Evolutionary conservation across 2,797 vertebrate genomes (phyloP).

Genomic region (Anabas testudineus): DNA sequence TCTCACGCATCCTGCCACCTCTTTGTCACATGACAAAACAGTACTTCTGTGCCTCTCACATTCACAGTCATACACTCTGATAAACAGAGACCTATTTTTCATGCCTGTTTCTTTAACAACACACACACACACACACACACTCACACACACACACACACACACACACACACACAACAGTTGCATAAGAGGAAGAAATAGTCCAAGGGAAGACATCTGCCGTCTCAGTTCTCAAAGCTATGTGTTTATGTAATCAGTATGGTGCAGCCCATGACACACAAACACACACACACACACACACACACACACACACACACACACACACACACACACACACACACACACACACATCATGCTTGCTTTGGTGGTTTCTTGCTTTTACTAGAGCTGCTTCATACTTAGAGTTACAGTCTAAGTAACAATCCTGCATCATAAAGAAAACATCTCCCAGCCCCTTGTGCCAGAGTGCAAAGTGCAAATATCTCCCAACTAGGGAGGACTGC

Average conservation of each 20-base stretch:
- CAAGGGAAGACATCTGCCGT: conserved; percentile 78
- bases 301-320: neutral
- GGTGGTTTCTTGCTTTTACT: conserved; percentile 26
- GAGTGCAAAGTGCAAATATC: conserved; percentile 16
- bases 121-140: neutral
- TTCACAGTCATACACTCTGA: conserved; percentile 16
- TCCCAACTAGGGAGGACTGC: neutral
- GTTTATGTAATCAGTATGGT: conserved; percentile 79
- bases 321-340: neutral
- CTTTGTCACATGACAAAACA: conserved; percentile 31
- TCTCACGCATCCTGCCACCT: conserved; percentile 24
- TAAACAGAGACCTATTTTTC: conserved; percentile 40
- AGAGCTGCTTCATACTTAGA: conserved; percentile 23
- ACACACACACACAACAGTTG: conserved; percentile 45
- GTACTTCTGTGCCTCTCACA: conserved; percentile 16
- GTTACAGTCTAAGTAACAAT: conserved; percentile 10
- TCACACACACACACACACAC: conserved; percentile 1
- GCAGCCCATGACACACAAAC: conserved; percentile 28
- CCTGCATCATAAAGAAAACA: neutral
- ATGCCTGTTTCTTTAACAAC: conserved; percentile 25
- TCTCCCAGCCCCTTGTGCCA: neutral
- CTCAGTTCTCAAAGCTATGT: conserved; percentile 62
- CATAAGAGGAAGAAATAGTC: conserved; percentile 80
- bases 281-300: conserved; percentile 7
- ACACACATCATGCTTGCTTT: conserved; percentile 16